These are phyloP conservation scores for Petrocephalus zakoni DNA, from an alignment of 2,113 vertebrate genomes.

Conservation along the genomic window DNA sequence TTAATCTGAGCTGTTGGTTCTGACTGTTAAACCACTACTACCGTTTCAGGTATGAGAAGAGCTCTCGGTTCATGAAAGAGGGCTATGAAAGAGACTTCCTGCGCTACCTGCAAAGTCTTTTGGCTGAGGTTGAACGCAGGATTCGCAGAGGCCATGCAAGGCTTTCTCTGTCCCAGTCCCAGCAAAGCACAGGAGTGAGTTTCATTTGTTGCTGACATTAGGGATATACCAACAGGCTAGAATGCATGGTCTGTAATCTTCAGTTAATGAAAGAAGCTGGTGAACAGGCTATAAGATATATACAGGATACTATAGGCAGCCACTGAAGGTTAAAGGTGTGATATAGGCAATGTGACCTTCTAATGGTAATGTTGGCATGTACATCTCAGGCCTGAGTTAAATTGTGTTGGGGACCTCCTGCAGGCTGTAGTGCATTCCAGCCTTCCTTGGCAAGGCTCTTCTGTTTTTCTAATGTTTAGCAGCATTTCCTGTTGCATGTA, in stretches of 20 bases:
- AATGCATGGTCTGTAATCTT: not conserved
- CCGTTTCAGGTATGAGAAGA: slow-evolving; percentile 86
- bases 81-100: slow-evolving; percentile 95
- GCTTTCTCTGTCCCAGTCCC: slow-evolving; percentile 88
- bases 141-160: slow-evolving; percentile 96
- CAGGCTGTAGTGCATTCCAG: not conserved
- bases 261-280: not conserved
- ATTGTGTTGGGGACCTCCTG: not conserved
- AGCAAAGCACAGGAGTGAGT: slow-evolving; percentile 86
- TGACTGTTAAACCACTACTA: not conserved
- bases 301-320: not conserved
- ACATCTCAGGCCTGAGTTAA: not conserved
- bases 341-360: not conserved
- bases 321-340: not conserved
- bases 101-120: slow-evolving; percentile 87
- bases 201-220: not conserved
- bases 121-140: slow-evolving; percentile 92
- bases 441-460: not conserved
- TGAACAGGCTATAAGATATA: not conserved
- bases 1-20: not conserved
- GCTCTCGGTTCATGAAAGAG: slow-evolving; percentile 95
- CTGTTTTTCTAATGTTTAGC: not conserved
- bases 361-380: not conserved
- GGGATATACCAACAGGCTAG: not conserved
- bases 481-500: not conserved